Percentiles rank a stretch among this genome's conserved stretches.
These are phyloP conservation scores for Acronicta aceris DNA, from an alignment of 2,888 invertebrate genomes.

Conservation along the genomic window DNA sequence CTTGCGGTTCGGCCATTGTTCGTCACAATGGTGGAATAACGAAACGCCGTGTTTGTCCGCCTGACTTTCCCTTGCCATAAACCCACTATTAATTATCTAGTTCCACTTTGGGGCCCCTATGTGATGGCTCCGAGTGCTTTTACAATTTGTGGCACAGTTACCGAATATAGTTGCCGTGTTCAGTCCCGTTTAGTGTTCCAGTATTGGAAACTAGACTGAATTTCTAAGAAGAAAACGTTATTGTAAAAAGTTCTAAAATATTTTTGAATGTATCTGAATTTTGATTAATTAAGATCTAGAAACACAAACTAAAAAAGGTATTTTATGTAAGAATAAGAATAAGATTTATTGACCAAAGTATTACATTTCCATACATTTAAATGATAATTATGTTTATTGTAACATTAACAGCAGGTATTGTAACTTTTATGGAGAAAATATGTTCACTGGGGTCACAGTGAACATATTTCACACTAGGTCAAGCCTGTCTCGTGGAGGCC, in stretches of 20 bases:
- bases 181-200: background rate
- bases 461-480: no score
- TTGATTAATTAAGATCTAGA: no score
- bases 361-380: no score
- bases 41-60: constrained; percentile 66
- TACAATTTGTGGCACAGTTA: constrained; percentile 14
- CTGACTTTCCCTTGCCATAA: constrained; percentile 65
- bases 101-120: constrained; percentile 31
- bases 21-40: constrained; percentile 71
- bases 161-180: background rate
- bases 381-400: no score
- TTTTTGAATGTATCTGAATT: background rate
- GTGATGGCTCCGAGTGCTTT: constrained; percentile 24
- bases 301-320: no score
- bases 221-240: background rate
- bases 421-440: no score
- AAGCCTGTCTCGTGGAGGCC: no score
- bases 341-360: no score
- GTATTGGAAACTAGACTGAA: background rate
- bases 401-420: no score
- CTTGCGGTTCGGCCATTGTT: constrained; percentile 68
- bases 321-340: no score
- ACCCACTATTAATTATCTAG: constrained; percentile 54
- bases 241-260: background rate
- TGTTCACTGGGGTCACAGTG: no score